phyloP scores from a whole-genome alignment of 2,113 vertebrate species.

The Ciconia maguari region DNA sequence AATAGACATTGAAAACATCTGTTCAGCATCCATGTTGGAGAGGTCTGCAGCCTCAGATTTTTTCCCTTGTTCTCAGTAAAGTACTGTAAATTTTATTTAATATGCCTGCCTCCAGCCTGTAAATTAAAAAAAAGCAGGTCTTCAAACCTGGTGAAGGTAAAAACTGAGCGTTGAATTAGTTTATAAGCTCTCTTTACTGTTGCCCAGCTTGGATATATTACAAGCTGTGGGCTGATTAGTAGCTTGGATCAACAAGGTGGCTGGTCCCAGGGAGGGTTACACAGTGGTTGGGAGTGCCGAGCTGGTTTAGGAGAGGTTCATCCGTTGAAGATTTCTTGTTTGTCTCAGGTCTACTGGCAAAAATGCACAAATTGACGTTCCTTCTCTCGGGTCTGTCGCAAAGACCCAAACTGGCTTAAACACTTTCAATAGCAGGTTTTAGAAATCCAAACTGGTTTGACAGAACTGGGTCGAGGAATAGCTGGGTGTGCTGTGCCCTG shows the following conservation, averaged over 20 bases:
- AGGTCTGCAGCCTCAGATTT: not conserved
- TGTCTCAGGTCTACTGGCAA: not conserved
- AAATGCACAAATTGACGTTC: rapidly evolving
- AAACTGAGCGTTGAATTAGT: not conserved
- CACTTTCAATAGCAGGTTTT: not conserved
- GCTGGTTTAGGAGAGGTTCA: not conserved
- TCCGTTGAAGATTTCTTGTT: not conserved
- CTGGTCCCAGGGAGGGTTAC: not conserved
- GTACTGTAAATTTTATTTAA: not conserved
- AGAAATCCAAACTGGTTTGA: not conserved
- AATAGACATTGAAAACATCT: constrained; percentile 37
- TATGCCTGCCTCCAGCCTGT: not conserved
- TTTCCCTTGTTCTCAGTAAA: not conserved
- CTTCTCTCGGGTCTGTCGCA: not conserved
- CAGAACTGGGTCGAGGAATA: not conserved
- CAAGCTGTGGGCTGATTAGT: not conserved
- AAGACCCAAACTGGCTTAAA: not conserved
- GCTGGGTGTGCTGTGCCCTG: not conserved
- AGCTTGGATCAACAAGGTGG: not conserved
- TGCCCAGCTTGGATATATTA: not conserved
- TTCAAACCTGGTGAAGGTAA: not conserved
- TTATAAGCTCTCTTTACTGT: not conserved
- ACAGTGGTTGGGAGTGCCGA: rapidly evolving
- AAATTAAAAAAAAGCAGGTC: not conserved
- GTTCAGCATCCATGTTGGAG: not conserved